These are phyloP conservation scores for Sylvilagus floridanus DNA, from an alignment of 2,797 vertebrate genomes.

Conservation along the genomic window DNA sequence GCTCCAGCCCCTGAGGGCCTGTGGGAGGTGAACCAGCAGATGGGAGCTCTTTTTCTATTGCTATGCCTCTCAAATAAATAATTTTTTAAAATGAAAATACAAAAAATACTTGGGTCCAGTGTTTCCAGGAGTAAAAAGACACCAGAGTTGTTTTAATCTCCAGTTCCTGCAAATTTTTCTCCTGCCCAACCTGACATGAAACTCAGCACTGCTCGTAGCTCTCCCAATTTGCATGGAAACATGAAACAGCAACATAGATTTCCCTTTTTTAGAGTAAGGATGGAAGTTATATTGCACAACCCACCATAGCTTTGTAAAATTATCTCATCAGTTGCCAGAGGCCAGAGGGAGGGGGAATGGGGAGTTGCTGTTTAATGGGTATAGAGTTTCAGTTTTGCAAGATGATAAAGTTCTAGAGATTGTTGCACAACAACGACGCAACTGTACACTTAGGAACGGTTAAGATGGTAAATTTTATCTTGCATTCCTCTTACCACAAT, in stretches of 20 bases:
- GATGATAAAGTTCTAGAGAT: background rate
- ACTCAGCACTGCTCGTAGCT: background rate
- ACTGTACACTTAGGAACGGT: background rate
- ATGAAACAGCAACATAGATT: background rate
- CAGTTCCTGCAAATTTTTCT: background rate
- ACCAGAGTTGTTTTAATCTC: background rate
- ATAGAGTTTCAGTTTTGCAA: constrained; percentile 4
- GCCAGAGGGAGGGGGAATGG: background rate
- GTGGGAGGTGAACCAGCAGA: no score
- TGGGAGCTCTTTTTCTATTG: no score
- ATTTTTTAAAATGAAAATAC: background rate
- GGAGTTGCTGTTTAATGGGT: background rate
- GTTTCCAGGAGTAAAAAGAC: background rate
- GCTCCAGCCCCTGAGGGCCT: no score
- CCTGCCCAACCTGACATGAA: background rate
- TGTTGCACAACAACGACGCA: background rate
- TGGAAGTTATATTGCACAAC: background rate
- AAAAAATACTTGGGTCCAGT: background rate
- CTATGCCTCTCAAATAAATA: no score
- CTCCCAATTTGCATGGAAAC: background rate
- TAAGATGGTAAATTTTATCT: background rate
- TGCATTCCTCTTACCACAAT: background rate
- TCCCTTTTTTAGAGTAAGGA: background rate
- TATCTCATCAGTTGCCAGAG: background rate
- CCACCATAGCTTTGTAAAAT: background rate